Conservation (phyloP, 2,888 invertebrate species). For the Actias luna region DNA sequence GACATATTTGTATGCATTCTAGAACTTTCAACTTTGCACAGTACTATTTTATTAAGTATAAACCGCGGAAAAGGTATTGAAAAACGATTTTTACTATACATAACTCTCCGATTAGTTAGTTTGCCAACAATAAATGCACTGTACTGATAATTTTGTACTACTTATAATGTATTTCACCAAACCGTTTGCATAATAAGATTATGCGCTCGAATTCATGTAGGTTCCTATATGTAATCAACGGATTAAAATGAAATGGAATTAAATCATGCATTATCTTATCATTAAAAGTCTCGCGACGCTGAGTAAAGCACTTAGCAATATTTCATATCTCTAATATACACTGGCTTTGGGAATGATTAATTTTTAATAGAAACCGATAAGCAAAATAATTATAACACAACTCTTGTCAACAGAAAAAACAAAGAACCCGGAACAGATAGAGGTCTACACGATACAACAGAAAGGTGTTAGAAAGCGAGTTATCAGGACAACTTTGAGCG, state of each 20-base stretch:
- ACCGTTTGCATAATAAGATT: neutral
- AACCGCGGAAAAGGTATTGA: too few species aligned
- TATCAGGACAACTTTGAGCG: slow-evolving; percentile 82
- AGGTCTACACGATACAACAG: slow-evolving; percentile 84
- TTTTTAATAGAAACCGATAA: neutral
- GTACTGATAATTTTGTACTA: neutral
- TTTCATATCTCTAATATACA: neutral
- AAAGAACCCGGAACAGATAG: slow-evolving; percentile 87
- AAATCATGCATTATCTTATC: neutral
- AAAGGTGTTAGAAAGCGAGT: slow-evolving; percentile 83
- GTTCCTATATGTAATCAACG: neutral
- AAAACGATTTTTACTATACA: too few species aligned
- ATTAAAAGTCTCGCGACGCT: neutral
- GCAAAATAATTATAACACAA: neutral
- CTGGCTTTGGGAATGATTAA: neutral
- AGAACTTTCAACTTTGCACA: neutral
- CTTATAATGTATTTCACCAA: neutral
- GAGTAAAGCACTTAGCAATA: neutral
- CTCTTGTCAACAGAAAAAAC: slow-evolving; percentile 83
- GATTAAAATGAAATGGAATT: neutral
- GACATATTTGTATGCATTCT: slow-evolving; percentile 20
- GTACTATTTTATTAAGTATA: neutral
- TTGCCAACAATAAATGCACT: neutral
- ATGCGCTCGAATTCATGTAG: too few species aligned
- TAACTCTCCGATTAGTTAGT: too few species aligned